Percentiles rank a stretch among this genome's conserved stretches.
Conservation (phyloP, 2,113 vertebrate genomes). For the Chauna torquata region DNA sequence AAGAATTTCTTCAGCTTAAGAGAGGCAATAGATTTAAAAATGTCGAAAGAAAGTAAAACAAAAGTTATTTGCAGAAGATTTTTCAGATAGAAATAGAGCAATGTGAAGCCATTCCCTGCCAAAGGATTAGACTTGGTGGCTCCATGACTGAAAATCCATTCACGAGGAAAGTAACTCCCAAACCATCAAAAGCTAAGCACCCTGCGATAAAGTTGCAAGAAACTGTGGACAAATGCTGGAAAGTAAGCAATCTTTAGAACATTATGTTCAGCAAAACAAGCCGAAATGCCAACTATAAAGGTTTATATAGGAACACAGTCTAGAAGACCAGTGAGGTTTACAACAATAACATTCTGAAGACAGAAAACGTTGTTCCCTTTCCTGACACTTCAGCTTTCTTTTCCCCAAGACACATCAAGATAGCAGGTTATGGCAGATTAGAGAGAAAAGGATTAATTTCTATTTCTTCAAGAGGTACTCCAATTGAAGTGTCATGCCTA, state of each 20-base stretch:
- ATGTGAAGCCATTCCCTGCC: not conserved
- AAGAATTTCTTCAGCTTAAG: slow-evolving; percentile 2
- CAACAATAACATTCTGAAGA: not conserved
- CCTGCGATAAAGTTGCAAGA: not conserved
- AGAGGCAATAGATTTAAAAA: not conserved
- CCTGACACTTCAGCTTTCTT: not conserved
- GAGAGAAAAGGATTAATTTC: not conserved
- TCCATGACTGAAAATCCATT: not conserved
- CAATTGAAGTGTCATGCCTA: not conserved
- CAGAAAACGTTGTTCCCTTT: not conserved
- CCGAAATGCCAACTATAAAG: not conserved
- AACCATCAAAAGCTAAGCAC: not conserved
- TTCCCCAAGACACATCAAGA: not conserved
- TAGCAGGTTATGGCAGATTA: not conserved
- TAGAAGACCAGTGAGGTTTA: not conserved
- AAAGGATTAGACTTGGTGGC: not conserved
- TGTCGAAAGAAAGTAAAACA: not conserved
- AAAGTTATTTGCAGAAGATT: not conserved
- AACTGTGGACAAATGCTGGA: not conserved
- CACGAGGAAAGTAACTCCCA: not conserved
- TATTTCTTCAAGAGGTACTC: not conserved
- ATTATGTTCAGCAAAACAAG: not conserved
- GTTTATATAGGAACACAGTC: not conserved
- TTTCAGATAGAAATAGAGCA: not conserved
- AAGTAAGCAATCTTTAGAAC: not conserved